phyloP scores from a whole-genome alignment of 2,888 invertebrate genomes.

The Cerastoderma edule region DNA sequence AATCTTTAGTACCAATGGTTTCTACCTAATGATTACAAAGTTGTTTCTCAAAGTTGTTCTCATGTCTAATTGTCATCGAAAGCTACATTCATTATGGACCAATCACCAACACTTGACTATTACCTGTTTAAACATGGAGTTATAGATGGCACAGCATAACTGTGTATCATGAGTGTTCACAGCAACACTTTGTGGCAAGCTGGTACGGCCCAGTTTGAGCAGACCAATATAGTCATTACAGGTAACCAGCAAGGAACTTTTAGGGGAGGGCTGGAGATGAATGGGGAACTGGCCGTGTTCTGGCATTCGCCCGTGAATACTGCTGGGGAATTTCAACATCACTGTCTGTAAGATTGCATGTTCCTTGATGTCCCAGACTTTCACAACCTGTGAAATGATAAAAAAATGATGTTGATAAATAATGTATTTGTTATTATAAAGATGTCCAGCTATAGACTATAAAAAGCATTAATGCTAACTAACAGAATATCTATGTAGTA shows the following conservation, averaged over 20 bases:
- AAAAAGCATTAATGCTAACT: no score
- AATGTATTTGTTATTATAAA: no score
- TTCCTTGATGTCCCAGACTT: conserved; percentile 83
- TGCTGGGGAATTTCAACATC: conserved; percentile 81
- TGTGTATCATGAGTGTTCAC: conserved; percentile 80
- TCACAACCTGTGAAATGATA: conserved; percentile 78
- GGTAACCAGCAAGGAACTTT: conserved; percentile 78
- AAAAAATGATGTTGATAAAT: no score
- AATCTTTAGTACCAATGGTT: no score
- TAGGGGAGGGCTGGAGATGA: conserved; percentile 75
- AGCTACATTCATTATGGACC: no score
- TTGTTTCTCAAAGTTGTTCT: no score
- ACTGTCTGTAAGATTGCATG: conserved; percentile 82
- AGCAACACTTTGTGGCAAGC: conserved; percentile 63
- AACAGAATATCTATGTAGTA: no score
- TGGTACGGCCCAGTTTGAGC: conserved; percentile 78
- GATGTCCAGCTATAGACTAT: no score
- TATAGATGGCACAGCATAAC: conserved; percentile 82
- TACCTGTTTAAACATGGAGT: conserved; percentile 82
- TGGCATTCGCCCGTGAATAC: conserved; percentile 81
- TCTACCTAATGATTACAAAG: no score
- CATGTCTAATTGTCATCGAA: no score
- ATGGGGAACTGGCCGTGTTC: conserved; percentile 83
- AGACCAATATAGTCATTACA: conserved; percentile 83
- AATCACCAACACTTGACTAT: no score